A percentile compares a stretch with the other conserved stretches of the same genome.
These are phyloP conservation scores for Eledone cirrhosa DNA, from an alignment of 2,888 invertebrate genomes.

Conservation along the genomic window DNA sequence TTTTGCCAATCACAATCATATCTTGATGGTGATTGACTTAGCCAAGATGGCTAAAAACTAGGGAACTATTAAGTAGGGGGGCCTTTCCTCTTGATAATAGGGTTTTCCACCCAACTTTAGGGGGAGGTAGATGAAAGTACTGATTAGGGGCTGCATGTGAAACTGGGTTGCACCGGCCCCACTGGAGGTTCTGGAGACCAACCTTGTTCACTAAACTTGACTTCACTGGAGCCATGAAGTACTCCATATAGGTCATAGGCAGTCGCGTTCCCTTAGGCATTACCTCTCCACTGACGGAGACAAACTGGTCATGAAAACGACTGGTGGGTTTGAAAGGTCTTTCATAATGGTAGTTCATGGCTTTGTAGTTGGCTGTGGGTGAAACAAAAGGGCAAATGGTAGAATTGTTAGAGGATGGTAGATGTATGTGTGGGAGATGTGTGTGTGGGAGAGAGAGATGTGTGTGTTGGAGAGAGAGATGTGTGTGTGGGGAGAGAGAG, in stretches of 20 bases:
- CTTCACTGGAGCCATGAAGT: conserved; percentile 47
- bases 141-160: conserved; percentile 60
- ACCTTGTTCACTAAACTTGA: conserved; percentile 54
- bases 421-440: not conserved
- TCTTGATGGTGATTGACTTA: too few species aligned
- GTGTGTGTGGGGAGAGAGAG: not conserved
- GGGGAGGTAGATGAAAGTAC: conserved; percentile 70
- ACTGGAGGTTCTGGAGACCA: conserved; percentile 60
- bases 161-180: conserved; percentile 63
- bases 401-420: not conserved
- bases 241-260: conserved; percentile 55
- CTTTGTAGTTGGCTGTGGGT: conserved; percentile 58
- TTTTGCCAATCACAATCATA: too few species aligned
- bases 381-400: not conserved
- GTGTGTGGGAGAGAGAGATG: not conserved
- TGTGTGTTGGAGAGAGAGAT: not conserved
- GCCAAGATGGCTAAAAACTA: too few species aligned
- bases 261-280: conserved; percentile 54
- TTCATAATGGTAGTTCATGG: conserved; percentile 58
- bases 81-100: too few species aligned
- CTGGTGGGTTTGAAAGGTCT: conserved; percentile 59
- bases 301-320: conserved; percentile 51
- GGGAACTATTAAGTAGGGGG: too few species aligned
- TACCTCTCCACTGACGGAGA: conserved; percentile 56
- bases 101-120: not conserved